Conservation (phyloP, 2,888 invertebrate species). For the Coronaproctus castanopsis region DNA sequence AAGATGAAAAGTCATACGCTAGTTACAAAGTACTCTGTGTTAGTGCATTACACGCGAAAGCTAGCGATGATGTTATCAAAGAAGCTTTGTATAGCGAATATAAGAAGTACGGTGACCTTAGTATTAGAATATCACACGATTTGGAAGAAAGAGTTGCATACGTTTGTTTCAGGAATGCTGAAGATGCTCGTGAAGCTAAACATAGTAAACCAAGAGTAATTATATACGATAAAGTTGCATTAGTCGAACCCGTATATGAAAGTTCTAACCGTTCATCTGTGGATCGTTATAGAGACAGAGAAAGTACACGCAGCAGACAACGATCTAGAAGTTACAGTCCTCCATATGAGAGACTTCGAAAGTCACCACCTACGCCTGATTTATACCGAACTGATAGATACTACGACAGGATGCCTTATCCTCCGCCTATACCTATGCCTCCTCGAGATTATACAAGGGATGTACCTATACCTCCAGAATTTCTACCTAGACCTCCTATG, state of each 20-base stretch:
- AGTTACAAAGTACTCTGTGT: conserved; percentile 87
- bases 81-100: conserved; percentile 84
- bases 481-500: conserved; percentile 37
- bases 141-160: conserved; percentile 86
- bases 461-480: conserved; percentile 49
- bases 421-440: conserved; percentile 38
- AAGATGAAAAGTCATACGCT: conserved; percentile 30
- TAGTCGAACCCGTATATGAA: conserved; percentile 86
- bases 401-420: conserved; percentile 53
- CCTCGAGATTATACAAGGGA: conserved; percentile 22
- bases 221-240: conserved; percentile 78
- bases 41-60: conserved; percentile 83
- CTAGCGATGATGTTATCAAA: conserved; percentile 78
- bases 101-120: conserved; percentile 86
- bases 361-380: conserved; percentile 56
- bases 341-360: conserved; percentile 55
- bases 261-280: conserved; percentile 29
- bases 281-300: conserved; percentile 28
- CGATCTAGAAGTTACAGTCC: conserved; percentile 45
- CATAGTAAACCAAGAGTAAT: conserved; percentile 78
- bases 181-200: conserved; percentile 86
- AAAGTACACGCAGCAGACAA: conserved; percentile 47
- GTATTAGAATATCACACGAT: conserved; percentile 77
- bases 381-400: conserved; percentile 39
- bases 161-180: conserved; percentile 80